Percentiles rank a stretch among this genome's conserved stretches.
phyloP scores from a whole-genome alignment of 1,140 invertebrate genomes.

The Oppia nitens region DNA sequence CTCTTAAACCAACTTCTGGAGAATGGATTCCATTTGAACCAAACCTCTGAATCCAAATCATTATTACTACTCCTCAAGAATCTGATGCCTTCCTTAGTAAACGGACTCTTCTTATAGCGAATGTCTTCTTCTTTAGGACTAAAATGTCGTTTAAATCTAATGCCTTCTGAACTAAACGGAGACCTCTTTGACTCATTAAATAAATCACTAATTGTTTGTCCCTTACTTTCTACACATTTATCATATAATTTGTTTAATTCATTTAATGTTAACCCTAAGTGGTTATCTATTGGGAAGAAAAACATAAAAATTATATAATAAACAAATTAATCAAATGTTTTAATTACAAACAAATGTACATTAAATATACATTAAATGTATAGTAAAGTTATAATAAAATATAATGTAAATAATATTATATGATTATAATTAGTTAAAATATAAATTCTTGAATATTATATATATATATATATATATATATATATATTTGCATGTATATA shows the following conservation, averaged over 20 bases:
- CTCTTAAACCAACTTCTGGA: constrained; percentile 7
- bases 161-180: neutral
- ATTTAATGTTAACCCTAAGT: neutral
- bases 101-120: constrained; percentile 9
- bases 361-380: too few relatives aligned
- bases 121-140: constrained; percentile 4
- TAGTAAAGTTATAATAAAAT: too few relatives aligned
- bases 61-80: neutral
- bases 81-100: constrained; percentile 8
- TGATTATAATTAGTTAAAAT: too few relatives aligned
- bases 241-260: neutral
- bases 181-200: too few relatives aligned
- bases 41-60: neutral
- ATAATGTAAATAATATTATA: too few relatives aligned
- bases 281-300: neutral
- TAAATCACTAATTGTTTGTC: neutral
- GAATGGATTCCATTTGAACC: neutral
- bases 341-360: too few relatives aligned
- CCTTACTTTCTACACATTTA: neutral
- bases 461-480: too few relatives aligned
- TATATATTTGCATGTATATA: too few relatives aligned
- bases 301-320: neutral
- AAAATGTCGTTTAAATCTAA: constrained; percentile 6
- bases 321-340: too few relatives aligned
- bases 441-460: too few relatives aligned